phyloP scores from a whole-genome alignment of 2,888 invertebrate species.

The Conomelus anceps region DNA sequence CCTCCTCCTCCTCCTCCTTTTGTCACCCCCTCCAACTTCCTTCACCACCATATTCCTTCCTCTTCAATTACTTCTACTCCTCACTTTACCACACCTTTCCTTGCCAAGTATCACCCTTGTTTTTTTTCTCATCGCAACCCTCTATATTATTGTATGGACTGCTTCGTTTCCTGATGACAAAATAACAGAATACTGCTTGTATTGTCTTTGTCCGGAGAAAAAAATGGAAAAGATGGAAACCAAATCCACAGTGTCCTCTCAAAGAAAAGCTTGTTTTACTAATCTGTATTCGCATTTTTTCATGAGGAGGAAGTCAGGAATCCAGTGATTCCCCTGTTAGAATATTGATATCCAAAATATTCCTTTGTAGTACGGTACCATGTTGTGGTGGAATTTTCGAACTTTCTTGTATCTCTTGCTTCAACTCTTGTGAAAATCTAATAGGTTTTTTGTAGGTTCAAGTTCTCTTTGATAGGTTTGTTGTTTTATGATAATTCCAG shows the following conservation, averaged over 20 bases:
- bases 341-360: background rate
- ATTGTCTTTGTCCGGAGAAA: background rate
- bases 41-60: too few relatives aligned
- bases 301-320: background rate
- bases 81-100: background rate
- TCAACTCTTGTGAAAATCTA: too few relatives aligned
- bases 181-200: background rate
- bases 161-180: background rate
- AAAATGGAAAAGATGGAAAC: background rate
- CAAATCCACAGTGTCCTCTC: background rate
- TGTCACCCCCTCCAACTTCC: too few relatives aligned
- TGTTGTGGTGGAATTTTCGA: background rate
- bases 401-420: background rate
- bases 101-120: constrained; percentile 2
- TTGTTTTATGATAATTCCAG: too few relatives aligned
- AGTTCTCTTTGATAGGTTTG: background rate
- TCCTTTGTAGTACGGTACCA: background rate
- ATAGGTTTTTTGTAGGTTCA: background rate
- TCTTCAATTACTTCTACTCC: too few relatives aligned
- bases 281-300: background rate
- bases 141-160: background rate
- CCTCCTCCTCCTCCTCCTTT: background rate
- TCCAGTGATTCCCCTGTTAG: background rate
- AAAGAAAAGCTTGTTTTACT: background rate
- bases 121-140: background rate